Evolutionary conservation across 2,888 invertebrate species (phyloP), one percentile per base, ranked within the genome.

Genomic region (Bombylius major): DNA sequence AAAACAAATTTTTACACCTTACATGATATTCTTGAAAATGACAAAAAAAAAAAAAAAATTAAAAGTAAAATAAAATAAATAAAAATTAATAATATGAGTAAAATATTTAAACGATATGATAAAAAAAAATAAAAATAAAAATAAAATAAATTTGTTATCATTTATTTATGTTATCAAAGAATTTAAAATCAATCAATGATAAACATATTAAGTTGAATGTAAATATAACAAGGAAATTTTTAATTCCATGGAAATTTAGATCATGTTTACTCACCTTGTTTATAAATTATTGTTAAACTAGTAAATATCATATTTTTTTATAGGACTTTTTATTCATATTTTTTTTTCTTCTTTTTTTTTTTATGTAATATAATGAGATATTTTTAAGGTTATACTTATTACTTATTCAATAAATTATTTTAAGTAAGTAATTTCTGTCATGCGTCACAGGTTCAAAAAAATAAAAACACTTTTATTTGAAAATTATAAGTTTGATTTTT

Each of bases 1-100:
- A 42, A 42, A 42, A 50, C 11, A 50, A 59, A 55, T 55, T 55
- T 56, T 55, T 56, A 59, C 59, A 59, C 59, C 56, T 59, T 59
- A 56, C 56, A 42, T 42, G 5, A 42, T 4, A 11, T 42, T 42
- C 11, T 42, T 42, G 9, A 42, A 42, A 42, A 11, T 11, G 12
- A 42, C 1, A 6, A 36, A 36, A 8, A 36, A 8, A 9, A 8
- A 36, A 9, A 36, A 36, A 8, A 1, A 36, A 36, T 36, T n/a
- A n/a, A n/a, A n/a, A n/a, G n/a, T n/a, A n/a, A n/a, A 36, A 8
- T 36, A 36, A 23, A 36, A 36, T 36, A 42, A 42, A 42, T 11
- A 42, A 42, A 42, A 42, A 5, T 1, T 8, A 36, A 36, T 6
- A 36, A 36, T 8, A 11, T 42, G 39, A 11, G 11, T 11, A 42